These are phyloP conservation scores for Phrynocephalus versicolor DNA, from an alignment of 2,113 vertebrate species.

Conservation along the genomic window DNA sequence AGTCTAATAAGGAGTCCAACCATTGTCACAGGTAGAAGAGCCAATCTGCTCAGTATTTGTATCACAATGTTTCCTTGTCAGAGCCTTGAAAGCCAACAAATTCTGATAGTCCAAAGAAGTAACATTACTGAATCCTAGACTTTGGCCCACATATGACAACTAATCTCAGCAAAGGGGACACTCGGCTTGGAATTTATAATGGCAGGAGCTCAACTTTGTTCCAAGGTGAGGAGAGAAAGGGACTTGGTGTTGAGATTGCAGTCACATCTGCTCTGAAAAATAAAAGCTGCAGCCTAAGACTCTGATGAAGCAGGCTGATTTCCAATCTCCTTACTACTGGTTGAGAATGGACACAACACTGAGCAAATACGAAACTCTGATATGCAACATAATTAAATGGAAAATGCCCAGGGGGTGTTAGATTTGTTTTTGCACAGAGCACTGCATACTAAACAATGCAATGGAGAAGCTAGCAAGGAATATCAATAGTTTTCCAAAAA, in stretches of 20 bases:
- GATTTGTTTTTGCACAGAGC: neutral
- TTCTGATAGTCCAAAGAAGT: too few species aligned
- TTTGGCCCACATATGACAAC: too few species aligned
- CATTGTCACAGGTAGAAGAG: too few species aligned
- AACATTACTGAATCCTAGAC: too few species aligned
- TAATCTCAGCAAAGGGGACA: too few species aligned
- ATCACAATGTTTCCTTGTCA: too few species aligned
- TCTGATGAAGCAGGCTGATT: neutral
- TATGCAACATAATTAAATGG: conserved; percentile 13
- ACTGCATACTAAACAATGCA: neutral
- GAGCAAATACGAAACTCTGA: neutral
- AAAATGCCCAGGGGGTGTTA: conserved; percentile 7
- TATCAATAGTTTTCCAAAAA: conserved; percentile 7
- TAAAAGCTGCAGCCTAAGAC: neutral
- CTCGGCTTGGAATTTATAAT: too few species aligned
- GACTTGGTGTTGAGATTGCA: neutral
- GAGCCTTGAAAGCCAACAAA: too few species aligned
- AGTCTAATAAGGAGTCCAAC: too few species aligned
- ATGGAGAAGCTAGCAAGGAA: conserved; percentile 1
- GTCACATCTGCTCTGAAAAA: neutral
- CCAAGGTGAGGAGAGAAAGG: too few species aligned
- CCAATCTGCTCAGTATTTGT: too few species aligned
- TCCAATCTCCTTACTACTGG: neutral
- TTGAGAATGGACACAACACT: neutral
- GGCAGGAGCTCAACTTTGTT: too few species aligned